These are phyloP conservation scores for Ochlodes sylvanus DNA, from an alignment of 2,888 invertebrate genomes.

Conservation along the genomic window DNA sequence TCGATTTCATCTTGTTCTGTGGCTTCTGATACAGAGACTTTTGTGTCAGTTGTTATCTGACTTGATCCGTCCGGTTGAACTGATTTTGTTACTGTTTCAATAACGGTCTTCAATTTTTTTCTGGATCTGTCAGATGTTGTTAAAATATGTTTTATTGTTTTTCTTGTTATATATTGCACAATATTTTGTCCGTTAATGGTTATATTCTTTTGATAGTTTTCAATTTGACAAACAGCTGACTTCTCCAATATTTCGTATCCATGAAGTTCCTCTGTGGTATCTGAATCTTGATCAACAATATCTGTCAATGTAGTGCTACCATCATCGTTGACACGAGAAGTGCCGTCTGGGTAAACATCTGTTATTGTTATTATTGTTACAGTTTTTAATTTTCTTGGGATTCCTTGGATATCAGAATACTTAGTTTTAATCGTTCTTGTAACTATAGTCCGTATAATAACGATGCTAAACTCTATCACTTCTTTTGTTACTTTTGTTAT, in stretches of 20 bases:
- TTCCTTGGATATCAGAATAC: constrained; percentile 43
- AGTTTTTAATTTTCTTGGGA: constrained; percentile 46
- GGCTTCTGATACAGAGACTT: background rate
- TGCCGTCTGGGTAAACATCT: constrained; percentile 46
- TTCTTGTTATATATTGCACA: constrained; percentile 28
- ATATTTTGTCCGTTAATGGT: constrained; percentile 35
- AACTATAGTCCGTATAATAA: constrained; percentile 44
- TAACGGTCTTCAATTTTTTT: constrained; percentile 15
- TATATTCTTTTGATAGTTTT: constrained; percentile 33
- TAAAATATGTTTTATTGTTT: constrained; percentile 15
- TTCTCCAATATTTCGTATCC: constrained; percentile 43
- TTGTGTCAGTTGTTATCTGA: background rate
- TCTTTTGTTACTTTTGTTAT: constrained; percentile 44
- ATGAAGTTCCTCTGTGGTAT: constrained; percentile 29
- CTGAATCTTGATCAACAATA: constrained; percentile 41
- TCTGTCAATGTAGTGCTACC: constrained; percentile 46
- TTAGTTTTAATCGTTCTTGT: constrained; percentile 48
- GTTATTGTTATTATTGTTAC: constrained; percentile 45
- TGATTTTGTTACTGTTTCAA: constrained; percentile 18
- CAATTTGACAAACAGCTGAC: constrained; percentile 28
- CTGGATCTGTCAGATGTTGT: background rate
- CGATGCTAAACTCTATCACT: constrained; percentile 38
- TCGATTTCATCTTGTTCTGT: constrained; percentile 17
- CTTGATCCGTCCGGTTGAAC: constrained; percentile 18
- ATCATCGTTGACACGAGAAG: constrained; percentile 39